phyloP scores from a whole-genome alignment of 2,113 vertebrate genomes.

The Catharus minimus region DNA sequence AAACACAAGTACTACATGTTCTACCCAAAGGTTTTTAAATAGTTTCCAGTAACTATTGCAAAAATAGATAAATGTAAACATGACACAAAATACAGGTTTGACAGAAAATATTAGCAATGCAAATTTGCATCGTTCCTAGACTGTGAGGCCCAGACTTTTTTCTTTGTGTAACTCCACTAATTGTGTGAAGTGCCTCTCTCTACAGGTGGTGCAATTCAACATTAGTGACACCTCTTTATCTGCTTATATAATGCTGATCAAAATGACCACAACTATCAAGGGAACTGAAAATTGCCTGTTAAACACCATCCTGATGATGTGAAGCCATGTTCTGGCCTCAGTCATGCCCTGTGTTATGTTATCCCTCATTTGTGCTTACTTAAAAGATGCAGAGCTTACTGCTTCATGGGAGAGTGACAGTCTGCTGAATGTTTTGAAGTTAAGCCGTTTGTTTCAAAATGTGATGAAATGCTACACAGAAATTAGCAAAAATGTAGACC shows the following conservation, averaged over 20 bases:
- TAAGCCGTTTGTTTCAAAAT: background rate
- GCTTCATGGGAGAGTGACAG: background rate
- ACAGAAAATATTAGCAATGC: background rate
- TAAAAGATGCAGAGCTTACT: background rate
- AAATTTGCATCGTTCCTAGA: background rate
- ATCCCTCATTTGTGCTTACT: background rate
- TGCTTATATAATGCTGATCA: background rate
- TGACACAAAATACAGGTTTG: background rate
- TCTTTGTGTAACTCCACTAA: background rate
- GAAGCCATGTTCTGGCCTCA: background rate
- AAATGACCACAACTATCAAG: background rate
- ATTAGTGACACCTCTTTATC: background rate
- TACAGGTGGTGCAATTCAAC: fast-evolving
- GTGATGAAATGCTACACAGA: background rate
- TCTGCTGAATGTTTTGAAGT: background rate
- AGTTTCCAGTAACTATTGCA: background rate
- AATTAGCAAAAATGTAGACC: background rate
- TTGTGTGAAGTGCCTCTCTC: background rate
- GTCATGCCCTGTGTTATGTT: background rate
- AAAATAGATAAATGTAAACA: background rate
- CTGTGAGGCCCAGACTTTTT: background rate
- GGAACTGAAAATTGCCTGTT: background rate
- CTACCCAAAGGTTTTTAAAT: background rate
- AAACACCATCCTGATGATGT: background rate
- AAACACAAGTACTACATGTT: background rate